These are phyloP conservation scores for Ichneumoninae sp. DNA, from an alignment of 2,888 invertebrate genomes.

Conservation along the genomic window DNA sequence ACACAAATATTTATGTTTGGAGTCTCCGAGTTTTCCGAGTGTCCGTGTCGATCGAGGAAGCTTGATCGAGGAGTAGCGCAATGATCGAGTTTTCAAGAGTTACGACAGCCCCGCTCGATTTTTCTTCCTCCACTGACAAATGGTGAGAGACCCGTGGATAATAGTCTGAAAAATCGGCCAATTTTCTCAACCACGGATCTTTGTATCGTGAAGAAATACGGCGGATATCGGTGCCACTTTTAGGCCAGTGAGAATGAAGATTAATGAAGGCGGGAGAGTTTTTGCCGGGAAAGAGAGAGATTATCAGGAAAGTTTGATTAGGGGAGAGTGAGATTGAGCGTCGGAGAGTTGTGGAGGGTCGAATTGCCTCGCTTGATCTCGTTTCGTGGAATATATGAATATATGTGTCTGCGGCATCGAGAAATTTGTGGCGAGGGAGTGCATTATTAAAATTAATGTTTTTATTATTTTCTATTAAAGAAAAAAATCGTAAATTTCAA, in stretches of 20 bases:
- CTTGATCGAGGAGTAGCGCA: not conserved
- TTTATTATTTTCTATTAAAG: not conserved
- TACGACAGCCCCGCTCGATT: not conserved
- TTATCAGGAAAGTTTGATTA: conserved; percentile 66
- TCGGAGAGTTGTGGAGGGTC: conserved; percentile 14
- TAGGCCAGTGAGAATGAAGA: conserved; percentile 1
- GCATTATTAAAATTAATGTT: not conserved
- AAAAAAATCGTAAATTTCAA: not conserved
- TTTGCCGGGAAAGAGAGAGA: conserved; percentile 32
- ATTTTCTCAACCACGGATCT: not conserved
- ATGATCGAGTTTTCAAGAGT: not conserved
- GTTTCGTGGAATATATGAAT: not conserved
- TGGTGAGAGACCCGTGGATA: not conserved
- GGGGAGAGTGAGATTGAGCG: conserved; percentile 34
- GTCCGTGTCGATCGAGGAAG: not conserved
- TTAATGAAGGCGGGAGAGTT: conserved; percentile 46
- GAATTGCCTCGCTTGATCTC: conserved; percentile 2
- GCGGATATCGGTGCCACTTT: not conserved
- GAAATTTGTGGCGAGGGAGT: not conserved
- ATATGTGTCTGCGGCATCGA: not conserved
- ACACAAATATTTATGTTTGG: no score
- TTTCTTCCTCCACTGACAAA: not conserved
- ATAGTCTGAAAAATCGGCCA: conserved; percentile 1
- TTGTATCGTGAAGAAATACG: conserved; percentile 15
- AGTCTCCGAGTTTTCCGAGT: no score